phyloP scores from a whole-genome alignment of 2,113 vertebrate genomes.

The Podarcis raffonei region DNA sequence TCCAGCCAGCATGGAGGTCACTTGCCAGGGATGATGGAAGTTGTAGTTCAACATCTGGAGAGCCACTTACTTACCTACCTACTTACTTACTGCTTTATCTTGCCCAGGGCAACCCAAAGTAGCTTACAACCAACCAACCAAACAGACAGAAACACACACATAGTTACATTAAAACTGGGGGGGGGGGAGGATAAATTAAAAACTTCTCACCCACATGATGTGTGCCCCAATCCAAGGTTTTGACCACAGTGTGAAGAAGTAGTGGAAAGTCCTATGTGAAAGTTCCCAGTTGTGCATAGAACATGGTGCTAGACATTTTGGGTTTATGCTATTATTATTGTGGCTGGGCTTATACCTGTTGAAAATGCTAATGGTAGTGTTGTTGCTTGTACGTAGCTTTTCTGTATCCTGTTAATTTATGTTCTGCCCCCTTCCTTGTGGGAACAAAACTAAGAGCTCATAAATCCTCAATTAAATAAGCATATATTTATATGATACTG shows the following conservation, averaged over 20 bases:
- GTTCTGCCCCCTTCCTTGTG: not conserved
- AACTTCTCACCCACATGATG: no score
- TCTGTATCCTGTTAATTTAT: not conserved
- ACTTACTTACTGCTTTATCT: not conserved
- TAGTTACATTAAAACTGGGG: no score
- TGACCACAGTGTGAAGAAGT: not conserved
- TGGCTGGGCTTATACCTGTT: not conserved
- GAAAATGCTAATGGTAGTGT: not conserved
- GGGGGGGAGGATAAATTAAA: no score
- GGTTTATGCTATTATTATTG: not conserved
- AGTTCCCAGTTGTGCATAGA: not conserved
- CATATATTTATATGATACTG: constrained; percentile 33
- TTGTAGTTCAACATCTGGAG: no score
- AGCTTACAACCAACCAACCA: no score
- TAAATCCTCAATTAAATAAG: not conserved
- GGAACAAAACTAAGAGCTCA: constrained; percentile 4
- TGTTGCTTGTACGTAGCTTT: not conserved
- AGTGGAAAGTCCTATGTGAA: not conserved
- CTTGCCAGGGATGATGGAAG: no score
- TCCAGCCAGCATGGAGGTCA: no score
- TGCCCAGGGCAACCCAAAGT: no score
- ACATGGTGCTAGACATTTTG: not conserved
- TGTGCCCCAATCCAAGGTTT: not conserved
- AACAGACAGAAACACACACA: not conserved
- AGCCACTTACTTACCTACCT: no score